Percentiles rank a stretch among this genome's conserved stretches.
Evolutionary conservation across 1,140 invertebrate genomes (phyloP).

Genomic region (Ips nitidus): DNA sequence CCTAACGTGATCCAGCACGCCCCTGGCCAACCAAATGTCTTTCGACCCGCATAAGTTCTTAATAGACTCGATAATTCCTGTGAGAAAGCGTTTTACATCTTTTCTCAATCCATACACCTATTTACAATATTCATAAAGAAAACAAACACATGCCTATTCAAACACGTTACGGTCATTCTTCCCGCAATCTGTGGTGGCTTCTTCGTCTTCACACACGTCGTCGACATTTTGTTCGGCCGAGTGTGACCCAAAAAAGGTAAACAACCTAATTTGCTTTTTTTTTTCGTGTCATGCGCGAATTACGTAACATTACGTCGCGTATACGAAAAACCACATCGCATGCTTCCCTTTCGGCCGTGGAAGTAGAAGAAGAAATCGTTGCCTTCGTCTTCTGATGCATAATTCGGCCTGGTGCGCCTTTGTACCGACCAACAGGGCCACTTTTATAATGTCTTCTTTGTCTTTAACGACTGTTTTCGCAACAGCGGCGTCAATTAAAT

Average conservation of each 20-base stretch:
- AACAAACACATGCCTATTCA: slow-evolving; percentile 17
- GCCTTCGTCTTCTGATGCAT: no score
- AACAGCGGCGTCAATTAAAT: background rate
- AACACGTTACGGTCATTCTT: slow-evolving; percentile 13
- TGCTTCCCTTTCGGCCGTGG: background rate
- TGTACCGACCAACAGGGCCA: background rate
- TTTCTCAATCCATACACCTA: slow-evolving; percentile 19
- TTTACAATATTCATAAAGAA: slow-evolving; percentile 25
- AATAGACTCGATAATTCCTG: slow-evolving; percentile 17
- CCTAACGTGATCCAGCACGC: no score
- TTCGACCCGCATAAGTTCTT: background rate
- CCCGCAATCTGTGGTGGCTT: background rate
- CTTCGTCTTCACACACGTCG: slow-evolving; percentile 5
- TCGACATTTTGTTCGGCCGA: slow-evolving; percentile 12
- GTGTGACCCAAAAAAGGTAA: slow-evolving; percentile 20
- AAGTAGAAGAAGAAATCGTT: no score
- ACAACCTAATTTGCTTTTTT: slow-evolving; percentile 23
- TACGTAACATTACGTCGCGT: background rate
- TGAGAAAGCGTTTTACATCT: slow-evolving; percentile 9
- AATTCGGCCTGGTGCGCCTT: no score
- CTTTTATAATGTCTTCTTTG: slow-evolving; percentile 2
- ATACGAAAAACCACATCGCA: background rate
- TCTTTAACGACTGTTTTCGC: background rate
- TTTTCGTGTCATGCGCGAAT: slow-evolving; percentile 15
- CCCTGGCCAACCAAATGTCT: no score